phyloP scores from a whole-genome alignment of 2,888 invertebrate genomes.

The Portevinia maculata region DNA sequence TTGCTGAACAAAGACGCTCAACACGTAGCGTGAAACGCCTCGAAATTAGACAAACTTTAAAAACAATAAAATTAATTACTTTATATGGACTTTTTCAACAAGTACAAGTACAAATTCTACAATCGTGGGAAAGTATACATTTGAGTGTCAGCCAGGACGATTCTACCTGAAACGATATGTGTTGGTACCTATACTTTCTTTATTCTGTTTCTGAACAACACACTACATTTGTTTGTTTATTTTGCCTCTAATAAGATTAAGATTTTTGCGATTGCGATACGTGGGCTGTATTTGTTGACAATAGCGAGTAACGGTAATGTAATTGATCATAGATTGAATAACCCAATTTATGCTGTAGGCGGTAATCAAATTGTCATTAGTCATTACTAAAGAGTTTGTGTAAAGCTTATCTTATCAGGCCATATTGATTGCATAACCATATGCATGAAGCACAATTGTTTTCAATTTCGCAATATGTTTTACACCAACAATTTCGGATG shows the following conservation, averaged over 20 bases:
- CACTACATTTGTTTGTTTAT: constrained; percentile 48
- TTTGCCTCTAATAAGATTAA: constrained; percentile 53
- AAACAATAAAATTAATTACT: constrained; percentile 71
- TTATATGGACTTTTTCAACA: constrained; percentile 67
- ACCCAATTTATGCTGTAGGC: constrained; percentile 4
- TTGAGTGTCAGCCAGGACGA: constrained; percentile 32
- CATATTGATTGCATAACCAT: too few relatives aligned
- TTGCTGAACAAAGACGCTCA: constrained; percentile 42
- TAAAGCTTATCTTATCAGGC: too few relatives aligned
- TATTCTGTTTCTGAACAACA: constrained; percentile 13
- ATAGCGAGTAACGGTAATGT: neutral
- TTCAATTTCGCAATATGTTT: too few relatives aligned
- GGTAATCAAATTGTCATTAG: too few relatives aligned
- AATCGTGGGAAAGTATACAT: constrained; percentile 63
- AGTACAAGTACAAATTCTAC: constrained; percentile 31
- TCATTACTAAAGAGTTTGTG: too few relatives aligned
- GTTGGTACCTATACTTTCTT: too few relatives aligned
- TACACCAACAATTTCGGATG: too few relatives aligned
- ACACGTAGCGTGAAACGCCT: constrained; percentile 66
- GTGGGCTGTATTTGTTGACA: constrained; percentile 8
- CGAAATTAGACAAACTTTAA: constrained; percentile 65
- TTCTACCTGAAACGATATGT: constrained; percentile 37
- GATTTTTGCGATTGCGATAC: neutral
- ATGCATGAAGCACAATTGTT: too few relatives aligned
- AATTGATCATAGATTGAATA: neutral